Evolutionary conservation across 2,113 vertebrate species (phyloP), one percentile per base, ranked within the genome.

Genomic region (Psilopogon haemacephalus): DNA sequence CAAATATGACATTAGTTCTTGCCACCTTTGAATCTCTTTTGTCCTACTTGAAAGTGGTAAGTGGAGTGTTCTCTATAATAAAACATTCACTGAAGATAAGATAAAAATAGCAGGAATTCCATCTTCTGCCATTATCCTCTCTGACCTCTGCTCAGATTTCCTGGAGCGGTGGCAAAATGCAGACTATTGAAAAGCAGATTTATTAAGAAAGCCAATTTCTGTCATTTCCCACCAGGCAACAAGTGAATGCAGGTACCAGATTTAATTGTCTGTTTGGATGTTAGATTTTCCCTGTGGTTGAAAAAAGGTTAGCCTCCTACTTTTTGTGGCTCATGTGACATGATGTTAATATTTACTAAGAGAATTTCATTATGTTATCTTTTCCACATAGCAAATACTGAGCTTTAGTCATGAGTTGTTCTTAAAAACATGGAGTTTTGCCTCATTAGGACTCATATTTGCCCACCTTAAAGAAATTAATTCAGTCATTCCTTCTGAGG

Each of bases 41-140:
- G 91, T 94, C 60, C 72, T 70, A 58, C 60, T 94, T 89, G 46
- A 95, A 48, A 79, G 84, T 88, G 75, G 73, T 89, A 95, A 94
- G 84, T 93, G 85, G 84, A 86, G 82, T 71, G 84, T 44, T 84
- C 75, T 80, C 94, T 80, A 78, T 60, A 95, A 88, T 64, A 95
- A 95, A 95, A 88, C 68, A 83, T 87, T 65, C 42, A 64, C 30
- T 88, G 75, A 68, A 89, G 93, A 94, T 94, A 92, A 95, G 91
- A 94, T 70, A 68, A 91, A 93, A 93, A 80, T 85, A 86, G 44
- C 52, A 88, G 30, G 21, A 83, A 91, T 96, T 92, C 64, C 50
- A 90, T 93, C 54, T 89, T 48, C 58, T 38, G 21, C 23, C 14
- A 40, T 86, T 94, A 50, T 88, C 60, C 35, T 70, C 30, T 74